Base-by-base conservation (phyloP, 2,113 vertebrate species). In the Columba livia region DNA sequence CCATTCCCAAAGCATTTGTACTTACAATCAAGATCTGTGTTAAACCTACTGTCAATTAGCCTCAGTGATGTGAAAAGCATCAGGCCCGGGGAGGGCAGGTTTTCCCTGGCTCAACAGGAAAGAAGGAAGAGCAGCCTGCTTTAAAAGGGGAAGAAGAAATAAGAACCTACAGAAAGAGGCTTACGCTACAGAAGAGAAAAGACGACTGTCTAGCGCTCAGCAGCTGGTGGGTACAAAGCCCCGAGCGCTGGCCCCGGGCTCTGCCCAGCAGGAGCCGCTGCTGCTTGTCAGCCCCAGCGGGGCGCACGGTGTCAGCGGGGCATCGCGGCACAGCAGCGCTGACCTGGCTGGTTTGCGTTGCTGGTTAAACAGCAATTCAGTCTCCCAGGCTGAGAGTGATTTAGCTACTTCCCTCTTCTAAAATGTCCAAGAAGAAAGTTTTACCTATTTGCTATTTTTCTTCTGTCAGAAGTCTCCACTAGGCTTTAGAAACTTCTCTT, bases 21-120 rank as follows among this genome's bases (percentile, higher is more conserved):
- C 90, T 40, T 91, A 94, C 90, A 96, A 89, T 96, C 92, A 93
- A 92, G 80, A 88, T 70, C 91, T 58, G 50, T 89, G 95, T 95
- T 82, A 89, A 85, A 82, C 70, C 87, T 79, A 26, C 88, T 87
- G 83, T n/a, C 92, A 91, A 74, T 94, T 91, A 96, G 58, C 57
- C 89, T 73, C 61, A 57, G 91, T 0, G 3, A 77, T 57, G 69
- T 84, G 90, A 87, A 94, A 95, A 85, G 77, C 92, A 83, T 9
- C 79, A 71, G 58, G 80, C 70, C 66, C 5, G 0, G 78, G 23
- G 78, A 93, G 74, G 62, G 78, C 66, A 40, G 53, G 87, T 36
- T 79, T 82, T 84, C 79, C 81, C 91, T 32, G 78, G 84, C 73
- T 92, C 83, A 93, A 70, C 71, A 90, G 71, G 3, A 61, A 66